Conservation (phyloP, 2,888 invertebrate genomes). For the Drosophila neonasuta region DNA sequence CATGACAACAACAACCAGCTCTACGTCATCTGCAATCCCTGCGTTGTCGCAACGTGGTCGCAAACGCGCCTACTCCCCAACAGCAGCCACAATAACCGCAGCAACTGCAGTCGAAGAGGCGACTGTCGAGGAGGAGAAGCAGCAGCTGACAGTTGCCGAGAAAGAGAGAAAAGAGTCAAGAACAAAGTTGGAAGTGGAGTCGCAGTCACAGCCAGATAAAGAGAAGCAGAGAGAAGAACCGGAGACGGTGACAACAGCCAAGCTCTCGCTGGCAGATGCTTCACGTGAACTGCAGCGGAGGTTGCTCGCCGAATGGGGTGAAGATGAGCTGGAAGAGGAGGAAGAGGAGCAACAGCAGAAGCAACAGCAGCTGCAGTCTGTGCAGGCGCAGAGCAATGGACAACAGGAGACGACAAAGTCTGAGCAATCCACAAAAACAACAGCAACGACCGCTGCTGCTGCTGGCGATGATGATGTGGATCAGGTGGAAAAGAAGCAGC, state of each 20-base stretch:
- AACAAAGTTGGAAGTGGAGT: not conserved
- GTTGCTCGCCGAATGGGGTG: constrained; percentile 90
- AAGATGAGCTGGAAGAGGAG: constrained; percentile 81
- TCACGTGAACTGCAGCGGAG: constrained; percentile 85
- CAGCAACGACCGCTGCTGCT: not conserved
- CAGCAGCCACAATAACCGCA: not conserved
- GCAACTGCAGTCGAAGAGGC: no score
- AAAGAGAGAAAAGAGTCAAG: not conserved
- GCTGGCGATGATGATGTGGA: not conserved
- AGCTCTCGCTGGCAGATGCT: constrained; percentile 7
- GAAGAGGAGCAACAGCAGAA: not conserved
- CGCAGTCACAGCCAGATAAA: not conserved
- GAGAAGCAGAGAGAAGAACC: not conserved
- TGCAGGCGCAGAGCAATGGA: not conserved
- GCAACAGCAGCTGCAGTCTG: not conserved
- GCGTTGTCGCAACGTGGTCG: not conserved
- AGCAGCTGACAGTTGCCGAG: not conserved
- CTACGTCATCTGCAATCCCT: not conserved
- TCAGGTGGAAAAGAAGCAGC: not conserved
- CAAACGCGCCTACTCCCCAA: constrained; percentile 6
- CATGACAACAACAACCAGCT: not conserved
- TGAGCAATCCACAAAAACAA: not conserved
- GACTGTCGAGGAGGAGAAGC: not conserved
- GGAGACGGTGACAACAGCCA: not conserved
- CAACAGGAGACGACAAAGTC: not conserved